These are phyloP conservation scores for Hyles vespertilio DNA, from an alignment of 1,140 invertebrate genomes.

Conservation along the genomic window DNA sequence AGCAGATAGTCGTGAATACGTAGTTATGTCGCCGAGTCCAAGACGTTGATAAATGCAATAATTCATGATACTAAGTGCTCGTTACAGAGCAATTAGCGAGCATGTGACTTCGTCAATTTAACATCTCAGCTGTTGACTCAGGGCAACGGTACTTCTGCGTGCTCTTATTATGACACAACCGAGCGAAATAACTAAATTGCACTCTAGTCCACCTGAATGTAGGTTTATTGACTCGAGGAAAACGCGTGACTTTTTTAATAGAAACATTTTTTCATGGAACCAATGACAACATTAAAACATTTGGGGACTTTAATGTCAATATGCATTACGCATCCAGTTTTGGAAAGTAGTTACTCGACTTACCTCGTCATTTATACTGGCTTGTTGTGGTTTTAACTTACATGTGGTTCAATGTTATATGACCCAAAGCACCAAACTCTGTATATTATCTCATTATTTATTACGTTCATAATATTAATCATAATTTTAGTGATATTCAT, in stretches of 20 bases:
- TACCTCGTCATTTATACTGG: background rate
- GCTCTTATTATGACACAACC: no score
- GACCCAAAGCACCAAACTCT: background rate
- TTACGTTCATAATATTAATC: no score
- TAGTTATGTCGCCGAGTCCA: background rate
- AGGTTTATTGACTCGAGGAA: no score
- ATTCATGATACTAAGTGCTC: constrained; percentile 39
- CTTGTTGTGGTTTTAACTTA: constrained; percentile 5
- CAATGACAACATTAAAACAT: no score
- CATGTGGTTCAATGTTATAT: constrained; percentile 11
- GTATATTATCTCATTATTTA: background rate
- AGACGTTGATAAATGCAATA: constrained; percentile 40
- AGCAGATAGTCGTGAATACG: no score
- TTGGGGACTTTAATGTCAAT: no score
- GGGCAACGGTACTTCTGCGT: constrained; percentile 11
- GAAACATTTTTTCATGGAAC: no score
- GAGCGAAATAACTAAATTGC: no score
- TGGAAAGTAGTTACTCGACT: constrained; percentile 9
- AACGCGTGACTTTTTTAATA: no score
- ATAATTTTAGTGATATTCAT: no score
- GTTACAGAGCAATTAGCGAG: constrained; percentile 48
- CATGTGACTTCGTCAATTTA: constrained; percentile 31
- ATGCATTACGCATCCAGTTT: constrained; percentile 7
- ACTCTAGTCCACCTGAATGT: no score
- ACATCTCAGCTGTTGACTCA: constrained; percentile 23